These are phyloP conservation scores for Orthosia incerta DNA, from an alignment of 2,888 invertebrate genomes.

Conservation along the genomic window DNA sequence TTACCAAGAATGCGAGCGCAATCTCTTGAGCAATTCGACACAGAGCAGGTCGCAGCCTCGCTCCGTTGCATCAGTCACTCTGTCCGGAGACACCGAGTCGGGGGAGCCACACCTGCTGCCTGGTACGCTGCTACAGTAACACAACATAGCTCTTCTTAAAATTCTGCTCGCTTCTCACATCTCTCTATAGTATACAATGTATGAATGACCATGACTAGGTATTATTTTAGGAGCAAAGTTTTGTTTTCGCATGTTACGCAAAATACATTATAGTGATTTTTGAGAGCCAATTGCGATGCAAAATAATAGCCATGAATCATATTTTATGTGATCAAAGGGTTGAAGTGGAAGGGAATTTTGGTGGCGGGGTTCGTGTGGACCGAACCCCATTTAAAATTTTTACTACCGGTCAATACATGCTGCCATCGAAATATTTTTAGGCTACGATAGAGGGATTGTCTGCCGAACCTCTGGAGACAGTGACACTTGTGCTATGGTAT, in stretches of 20 bases:
- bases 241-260: neutral
- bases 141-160: neutral
- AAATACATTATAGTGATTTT: no score
- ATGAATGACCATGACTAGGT: neutral
- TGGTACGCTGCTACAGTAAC: constrained; percentile 39
- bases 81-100: constrained; percentile 69
- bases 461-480: neutral
- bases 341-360: neutral
- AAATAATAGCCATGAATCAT: neutral
- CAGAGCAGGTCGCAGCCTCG: constrained; percentile 83
- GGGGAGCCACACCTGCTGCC: constrained; percentile 78
- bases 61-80: constrained; percentile 75
- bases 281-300: neutral
- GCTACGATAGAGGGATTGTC: neutral
- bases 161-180: no score
- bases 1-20: constrained; percentile 82
- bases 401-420: neutral
- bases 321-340: neutral
- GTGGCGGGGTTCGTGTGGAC: neutral
- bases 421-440: neutral
- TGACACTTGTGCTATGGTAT: neutral
- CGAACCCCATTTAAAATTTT: neutral
- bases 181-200: no score
- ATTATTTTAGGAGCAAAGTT: no score
- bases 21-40: constrained; percentile 77